phyloP scores from a whole-genome alignment of 2,797 vertebrate genomes.

The Tokudaia muenninki region DNA sequence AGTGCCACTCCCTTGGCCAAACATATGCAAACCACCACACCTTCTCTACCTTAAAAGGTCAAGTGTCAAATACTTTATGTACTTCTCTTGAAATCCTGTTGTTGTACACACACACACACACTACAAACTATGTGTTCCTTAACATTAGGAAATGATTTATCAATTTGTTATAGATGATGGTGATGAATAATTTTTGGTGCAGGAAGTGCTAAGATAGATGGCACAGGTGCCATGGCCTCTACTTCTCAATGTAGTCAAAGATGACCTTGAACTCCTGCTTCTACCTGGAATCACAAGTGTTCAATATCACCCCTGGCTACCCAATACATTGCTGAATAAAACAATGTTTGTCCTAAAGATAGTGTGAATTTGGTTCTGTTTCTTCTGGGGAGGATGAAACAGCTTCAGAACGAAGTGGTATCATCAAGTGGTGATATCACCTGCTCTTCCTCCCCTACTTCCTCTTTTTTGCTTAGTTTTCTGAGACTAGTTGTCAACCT shows the following conservation, averaged over 20 bases:
- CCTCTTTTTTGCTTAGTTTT: neutral
- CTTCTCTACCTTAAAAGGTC: constrained; percentile 29
- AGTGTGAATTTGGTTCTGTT: constrained; percentile 43
- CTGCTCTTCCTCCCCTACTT: neutral
- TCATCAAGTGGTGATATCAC: neutral
- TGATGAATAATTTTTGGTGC: neutral
- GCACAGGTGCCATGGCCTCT: neutral
- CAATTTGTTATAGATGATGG: neutral
- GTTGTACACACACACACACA: neutral
- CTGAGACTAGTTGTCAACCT: neutral
- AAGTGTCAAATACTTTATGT: neutral
- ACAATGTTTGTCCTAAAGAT: constrained; percentile 51
- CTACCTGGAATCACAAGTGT: neutral
- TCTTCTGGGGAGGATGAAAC: constrained; percentile 21
- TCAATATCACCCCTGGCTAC: neutral
- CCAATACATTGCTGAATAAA: constrained; percentile 4
- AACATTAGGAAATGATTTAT: constrained; percentile 15
- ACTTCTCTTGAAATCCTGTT: neutral
- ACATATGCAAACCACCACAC: too few relatives aligned
- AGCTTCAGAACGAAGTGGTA: constrained; percentile 25
- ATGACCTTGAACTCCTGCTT: neutral
- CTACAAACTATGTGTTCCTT: constrained; percentile 1
- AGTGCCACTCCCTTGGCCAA: too few relatives aligned
- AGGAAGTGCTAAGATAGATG: neutral
- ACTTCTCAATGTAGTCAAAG: neutral